Evolutionary conservation across 1,140 invertebrate genomes (phyloP).

Genomic region (Bicyclus anynana): DNA sequence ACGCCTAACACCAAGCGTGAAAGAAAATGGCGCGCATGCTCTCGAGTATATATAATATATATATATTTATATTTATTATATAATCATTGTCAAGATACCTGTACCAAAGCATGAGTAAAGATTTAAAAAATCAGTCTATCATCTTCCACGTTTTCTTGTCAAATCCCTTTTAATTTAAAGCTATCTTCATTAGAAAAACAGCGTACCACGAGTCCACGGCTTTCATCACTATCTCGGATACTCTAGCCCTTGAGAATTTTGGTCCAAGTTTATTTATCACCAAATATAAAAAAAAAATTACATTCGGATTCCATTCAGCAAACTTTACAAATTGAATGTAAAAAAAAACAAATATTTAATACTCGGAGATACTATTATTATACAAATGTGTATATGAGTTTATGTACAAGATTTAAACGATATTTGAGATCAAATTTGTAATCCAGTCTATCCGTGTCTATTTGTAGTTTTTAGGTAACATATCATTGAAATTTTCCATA

Average conservation of each 20-base stretch:
- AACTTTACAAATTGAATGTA: conserved; percentile 9
- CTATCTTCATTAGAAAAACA: conserved; percentile 59
- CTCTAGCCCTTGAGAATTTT: conserved; percentile 52
- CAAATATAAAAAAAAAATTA: conserved; percentile 24
- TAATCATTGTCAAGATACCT: conserved; percentile 62
- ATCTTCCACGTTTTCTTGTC: conserved; percentile 52
- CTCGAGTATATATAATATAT: conserved; percentile 12
- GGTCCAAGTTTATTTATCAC: conserved; percentile 54
- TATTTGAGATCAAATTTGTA: conserved; percentile 23
- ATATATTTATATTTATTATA: conserved; percentile 23
- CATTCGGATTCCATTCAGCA: conserved; percentile 2
- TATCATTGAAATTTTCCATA: too few relatives aligned
- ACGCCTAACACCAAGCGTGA: conserved; percentile 9
- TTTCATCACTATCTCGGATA: conserved; percentile 39
- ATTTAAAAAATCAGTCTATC: conserved; percentile 71
- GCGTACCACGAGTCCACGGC: conserved; percentile 34
- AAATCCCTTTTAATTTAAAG: conserved; percentile 68
- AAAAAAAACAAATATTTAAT: conserved; percentile 2
- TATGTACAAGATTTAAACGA: conserved; percentile 21
- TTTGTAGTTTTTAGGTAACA: background rate
- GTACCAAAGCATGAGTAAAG: conserved; percentile 68
- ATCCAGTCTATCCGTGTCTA: conserved; percentile 14
- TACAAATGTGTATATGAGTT: conserved; percentile 14
- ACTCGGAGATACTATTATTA: conserved; percentile 9
- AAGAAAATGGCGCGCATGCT: conserved; percentile 14